A percentile compares a stretch with the other conserved stretches of the same genome.
phyloP scores from a whole-genome alignment of 2,113 vertebrate species.

The Cinclus cinclus region DNA sequence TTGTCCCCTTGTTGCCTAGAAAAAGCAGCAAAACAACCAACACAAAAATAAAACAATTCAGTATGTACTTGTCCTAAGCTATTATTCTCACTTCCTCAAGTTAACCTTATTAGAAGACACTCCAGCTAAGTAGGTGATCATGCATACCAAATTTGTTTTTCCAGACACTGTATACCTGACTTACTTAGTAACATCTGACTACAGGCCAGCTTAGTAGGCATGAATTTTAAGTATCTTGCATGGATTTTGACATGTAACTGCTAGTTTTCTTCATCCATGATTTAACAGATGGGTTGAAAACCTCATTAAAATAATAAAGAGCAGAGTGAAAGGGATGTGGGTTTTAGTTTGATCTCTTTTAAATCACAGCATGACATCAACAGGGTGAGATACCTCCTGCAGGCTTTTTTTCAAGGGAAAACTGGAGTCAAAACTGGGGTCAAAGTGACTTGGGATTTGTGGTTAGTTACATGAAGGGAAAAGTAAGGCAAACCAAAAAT shows the following conservation, averaged over 20 bases:
- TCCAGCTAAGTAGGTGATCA: constrained; percentile 37
- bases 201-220: constrained; percentile 9
- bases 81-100: constrained; percentile 7
- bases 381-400: not conserved
- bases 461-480: not conserved
- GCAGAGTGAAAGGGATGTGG: not conserved
- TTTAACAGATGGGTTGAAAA: constrained; percentile 34
- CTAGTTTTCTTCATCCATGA: constrained; percentile 33
- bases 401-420: not conserved
- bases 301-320: constrained; percentile 40
- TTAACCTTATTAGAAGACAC: constrained; percentile 42
- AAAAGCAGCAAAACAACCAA: not conserved
- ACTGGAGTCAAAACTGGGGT: not conserved
- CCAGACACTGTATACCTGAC: not conserved
- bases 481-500: not conserved
- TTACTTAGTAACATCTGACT: constrained; percentile 35
- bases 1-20: not conserved
- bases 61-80: constrained; percentile 9
- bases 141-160: constrained; percentile 44
- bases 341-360: not conserved
- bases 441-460: not conserved
- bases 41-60: constrained; percentile 3
- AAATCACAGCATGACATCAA: not conserved
- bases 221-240: constrained; percentile 44
- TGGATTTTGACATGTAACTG: constrained; percentile 44